Conservation (phyloP, 2,797 vertebrate species). For the Oreortyx pictus region DNA sequence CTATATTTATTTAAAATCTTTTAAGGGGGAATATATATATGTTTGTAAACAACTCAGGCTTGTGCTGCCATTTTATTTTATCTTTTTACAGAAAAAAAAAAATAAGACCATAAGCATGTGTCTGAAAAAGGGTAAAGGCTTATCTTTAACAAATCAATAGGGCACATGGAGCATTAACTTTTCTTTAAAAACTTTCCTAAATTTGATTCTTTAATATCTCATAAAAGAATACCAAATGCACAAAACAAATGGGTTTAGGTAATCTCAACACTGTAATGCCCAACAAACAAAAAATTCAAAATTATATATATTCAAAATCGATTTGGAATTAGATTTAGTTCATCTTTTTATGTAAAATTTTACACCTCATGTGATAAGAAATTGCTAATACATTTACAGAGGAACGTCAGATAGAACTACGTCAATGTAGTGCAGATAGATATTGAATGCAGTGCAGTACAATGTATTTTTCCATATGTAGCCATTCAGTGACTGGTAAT, state of each 20-base stretch:
- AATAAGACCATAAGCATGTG: not conserved
- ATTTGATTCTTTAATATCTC: not conserved
- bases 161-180: not conserved
- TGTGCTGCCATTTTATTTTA: not conserved
- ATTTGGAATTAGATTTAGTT: not conserved
- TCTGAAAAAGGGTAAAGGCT: not conserved
- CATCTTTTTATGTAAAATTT: not conserved
- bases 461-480: not conserved
- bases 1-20: not conserved
- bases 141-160: not conserved
- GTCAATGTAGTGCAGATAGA: not conserved
- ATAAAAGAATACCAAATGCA: not conserved
- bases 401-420: not conserved
- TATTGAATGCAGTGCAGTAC: not conserved
- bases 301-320: not conserved
- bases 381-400: not conserved
- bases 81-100: not conserved
- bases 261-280: not conserved
- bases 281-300: not conserved
- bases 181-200: not conserved
- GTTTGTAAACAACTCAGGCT: not conserved
- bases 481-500: not conserved
- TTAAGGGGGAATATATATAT: not conserved
- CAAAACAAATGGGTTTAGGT: not conserved
- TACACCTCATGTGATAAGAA: not conserved